Conservation (phyloP, 1,140 invertebrate genomes). For the Drosophila tropicalis region DNA sequence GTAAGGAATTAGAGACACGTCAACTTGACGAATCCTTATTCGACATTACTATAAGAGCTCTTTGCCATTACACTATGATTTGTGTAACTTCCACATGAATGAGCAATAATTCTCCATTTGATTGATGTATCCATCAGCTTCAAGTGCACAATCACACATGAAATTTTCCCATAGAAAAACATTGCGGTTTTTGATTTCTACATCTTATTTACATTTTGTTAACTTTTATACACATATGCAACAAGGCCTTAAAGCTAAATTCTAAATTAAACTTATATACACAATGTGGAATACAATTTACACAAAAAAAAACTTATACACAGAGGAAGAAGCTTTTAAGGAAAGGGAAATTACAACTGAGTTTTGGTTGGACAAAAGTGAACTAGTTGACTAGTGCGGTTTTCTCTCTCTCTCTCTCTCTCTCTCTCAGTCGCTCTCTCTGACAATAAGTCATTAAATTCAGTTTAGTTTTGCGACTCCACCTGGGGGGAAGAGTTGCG, state of each 20-base stretch:
- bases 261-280: slow-evolving; percentile 39
- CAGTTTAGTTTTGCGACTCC: slow-evolving; percentile 66
- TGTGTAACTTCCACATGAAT: too few relatives aligned
- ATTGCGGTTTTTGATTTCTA: slow-evolving; percentile 17
- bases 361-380: slow-evolving; percentile 39
- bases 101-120: too few relatives aligned
- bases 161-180: too few relatives aligned
- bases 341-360: slow-evolving; percentile 17
- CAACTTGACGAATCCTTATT: too few relatives aligned
- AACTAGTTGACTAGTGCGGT: slow-evolving; percentile 64
- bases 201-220: slow-evolving; percentile 23
- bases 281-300: slow-evolving; percentile 49
- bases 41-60: too few relatives aligned
- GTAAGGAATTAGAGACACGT: too few relatives aligned
- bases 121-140: too few relatives aligned
- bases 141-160: too few relatives aligned
- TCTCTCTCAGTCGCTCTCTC: slow-evolving; percentile 19
- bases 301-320: slow-evolving; percentile 43
- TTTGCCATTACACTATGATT: too few relatives aligned
- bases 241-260: slow-evolving; percentile 47
- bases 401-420: slow-evolving; percentile 26
- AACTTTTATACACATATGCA: slow-evolving; percentile 40
- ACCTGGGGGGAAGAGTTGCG: slow-evolving; percentile 64
- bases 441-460: slow-evolving; percentile 4
- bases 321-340: neutral